Conservation (phyloP, 2,797 vertebrate genomes). For the Sebastes vulpes region DNA sequence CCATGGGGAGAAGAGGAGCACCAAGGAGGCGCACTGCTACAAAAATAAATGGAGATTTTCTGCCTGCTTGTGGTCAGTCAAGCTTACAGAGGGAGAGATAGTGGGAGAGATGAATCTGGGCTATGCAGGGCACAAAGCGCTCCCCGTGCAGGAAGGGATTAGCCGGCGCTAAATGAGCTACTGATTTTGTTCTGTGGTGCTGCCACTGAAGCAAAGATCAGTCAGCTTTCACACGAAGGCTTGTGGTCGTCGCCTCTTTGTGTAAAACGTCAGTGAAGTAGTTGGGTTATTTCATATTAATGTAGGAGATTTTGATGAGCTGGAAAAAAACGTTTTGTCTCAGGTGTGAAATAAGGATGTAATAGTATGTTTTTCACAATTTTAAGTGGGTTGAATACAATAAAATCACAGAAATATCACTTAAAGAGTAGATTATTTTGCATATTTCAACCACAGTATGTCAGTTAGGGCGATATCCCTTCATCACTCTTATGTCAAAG, state of each 20-base stretch:
- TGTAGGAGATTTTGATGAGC: background rate
- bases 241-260: background rate
- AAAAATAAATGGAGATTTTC: slow-evolving; percentile 85
- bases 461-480: background rate
- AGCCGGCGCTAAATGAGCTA: slow-evolving; percentile 52
- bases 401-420: background rate
- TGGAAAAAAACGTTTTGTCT: background rate
- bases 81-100: slow-evolving; percentile 67
- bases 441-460: background rate
- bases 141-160: slow-evolving; percentile 75
- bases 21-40: slow-evolving; percentile 68
- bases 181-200: slow-evolving; percentile 45
- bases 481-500: background rate
- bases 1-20: slow-evolving; percentile 51
- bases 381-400: background rate
- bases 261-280: slow-evolving; percentile 4
- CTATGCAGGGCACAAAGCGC: slow-evolving; percentile 71
- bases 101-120: slow-evolving; percentile 56
- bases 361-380: background rate
- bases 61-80: slow-evolving; percentile 80
- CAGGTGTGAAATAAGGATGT: background rate
- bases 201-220: slow-evolving; percentile 28
- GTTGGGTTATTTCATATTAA: background rate
- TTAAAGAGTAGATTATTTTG: background rate
- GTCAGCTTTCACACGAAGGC: slow-evolving; percentile 14